phyloP scores from a whole-genome alignment of 1,140 invertebrate species.

The Episyrphus balteatus region DNA sequence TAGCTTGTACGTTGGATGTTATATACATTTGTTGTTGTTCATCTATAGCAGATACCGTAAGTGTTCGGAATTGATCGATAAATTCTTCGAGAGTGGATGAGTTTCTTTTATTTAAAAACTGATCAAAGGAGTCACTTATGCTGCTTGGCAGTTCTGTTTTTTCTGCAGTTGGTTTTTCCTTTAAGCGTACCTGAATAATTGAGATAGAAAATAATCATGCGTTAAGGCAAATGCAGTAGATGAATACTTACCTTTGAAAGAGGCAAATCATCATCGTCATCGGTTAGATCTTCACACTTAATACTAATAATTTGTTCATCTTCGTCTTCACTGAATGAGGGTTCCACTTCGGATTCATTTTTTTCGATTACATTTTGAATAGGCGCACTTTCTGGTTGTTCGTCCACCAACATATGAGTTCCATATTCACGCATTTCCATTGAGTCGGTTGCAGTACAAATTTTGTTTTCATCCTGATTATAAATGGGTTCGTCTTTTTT shows the following conservation, averaged over 20 bases:
- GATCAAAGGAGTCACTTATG: slow-evolving; percentile 31
- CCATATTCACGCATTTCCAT: not conserved
- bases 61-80: slow-evolving; percentile 29
- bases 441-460: slow-evolving; percentile 15
- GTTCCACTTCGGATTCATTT: slow-evolving; percentile 43
- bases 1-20: slow-evolving; percentile 27
- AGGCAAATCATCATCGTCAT: slow-evolving; percentile 80
- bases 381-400: slow-evolving; percentile 13
- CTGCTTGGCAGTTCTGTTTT: slow-evolving; percentile 29
- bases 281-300: slow-evolving; percentile 53
- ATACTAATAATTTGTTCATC: slow-evolving; percentile 46
- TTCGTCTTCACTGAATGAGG: slow-evolving; percentile 71
- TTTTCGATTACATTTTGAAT: slow-evolving; percentile 9
- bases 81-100: slow-evolving; percentile 31
- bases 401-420: slow-evolving; percentile 14
- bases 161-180: slow-evolving; percentile 39
- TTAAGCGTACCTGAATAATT: slow-evolving; percentile 25
- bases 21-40: slow-evolving; percentile 32
- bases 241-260: slow-evolving; percentile 48
- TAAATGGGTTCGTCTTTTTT: slow-evolving; percentile 18
- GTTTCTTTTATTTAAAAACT: slow-evolving; percentile 28
- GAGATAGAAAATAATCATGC: not conserved
- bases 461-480: slow-evolving; percentile 25
- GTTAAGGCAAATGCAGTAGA: not conserved
- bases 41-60: slow-evolving; percentile 26